Evolutionary conservation across 1,140 invertebrate genomes (phyloP).

Genomic region (Drosophila ananassae): DNA sequence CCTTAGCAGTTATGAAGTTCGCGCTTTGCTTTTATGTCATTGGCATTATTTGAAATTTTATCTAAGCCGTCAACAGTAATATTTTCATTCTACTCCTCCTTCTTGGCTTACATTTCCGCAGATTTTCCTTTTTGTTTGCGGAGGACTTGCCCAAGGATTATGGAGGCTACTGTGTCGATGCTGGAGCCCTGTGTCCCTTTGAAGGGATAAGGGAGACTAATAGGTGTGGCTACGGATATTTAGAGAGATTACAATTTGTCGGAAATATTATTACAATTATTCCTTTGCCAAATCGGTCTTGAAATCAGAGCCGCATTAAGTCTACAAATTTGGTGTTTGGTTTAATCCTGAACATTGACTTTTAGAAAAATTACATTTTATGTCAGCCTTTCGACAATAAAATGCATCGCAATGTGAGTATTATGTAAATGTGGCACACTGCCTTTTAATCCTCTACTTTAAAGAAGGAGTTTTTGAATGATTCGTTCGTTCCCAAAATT

Average conservation of each 20-base stretch:
- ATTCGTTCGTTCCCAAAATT: conserved; percentile 8
- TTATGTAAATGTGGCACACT: conserved; percentile 29
- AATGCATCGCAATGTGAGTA: conserved; percentile 16
- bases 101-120: conserved; percentile 1
- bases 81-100: background rate
- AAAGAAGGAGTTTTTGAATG: too few relatives aligned
- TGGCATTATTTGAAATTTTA: conserved; percentile 67
- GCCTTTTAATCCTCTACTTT: conserved; percentile 26
- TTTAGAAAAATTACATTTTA: conserved; percentile 9
- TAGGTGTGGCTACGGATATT: background rate
- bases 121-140: conserved; percentile 1
- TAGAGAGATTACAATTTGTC: background rate
- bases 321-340: background rate
- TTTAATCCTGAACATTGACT: conserved; percentile 7
- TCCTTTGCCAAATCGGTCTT: background rate
- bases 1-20: conserved; percentile 78
- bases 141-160: conserved; percentile 8
- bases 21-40: conserved; percentile 64
- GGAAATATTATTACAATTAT: background rate
- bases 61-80: conserved; percentile 54
- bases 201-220: background rate
- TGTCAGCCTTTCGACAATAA: conserved; percentile 6
- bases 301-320: too few relatives aligned
- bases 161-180: conserved; percentile 5
- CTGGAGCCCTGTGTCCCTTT: background rate